Conservation (phyloP, 2,113 vertebrate species). For the Grammomys surdaster region DNA sequence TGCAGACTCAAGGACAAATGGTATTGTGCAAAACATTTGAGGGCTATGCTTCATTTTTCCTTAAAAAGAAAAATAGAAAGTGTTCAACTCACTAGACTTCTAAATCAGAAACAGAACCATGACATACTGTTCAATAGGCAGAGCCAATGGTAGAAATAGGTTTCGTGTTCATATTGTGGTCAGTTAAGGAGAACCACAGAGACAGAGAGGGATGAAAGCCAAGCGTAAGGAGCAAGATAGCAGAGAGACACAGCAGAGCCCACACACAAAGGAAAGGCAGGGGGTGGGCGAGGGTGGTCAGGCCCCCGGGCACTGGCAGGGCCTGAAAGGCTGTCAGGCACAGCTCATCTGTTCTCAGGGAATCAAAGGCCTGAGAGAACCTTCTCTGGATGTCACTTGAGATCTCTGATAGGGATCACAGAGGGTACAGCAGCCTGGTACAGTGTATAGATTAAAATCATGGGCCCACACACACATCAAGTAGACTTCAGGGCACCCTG, state of each 20-base stretch:
- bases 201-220: not conserved
- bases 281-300: not conserved
- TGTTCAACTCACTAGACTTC: constrained; percentile 73
- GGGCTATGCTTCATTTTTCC: constrained; percentile 54
- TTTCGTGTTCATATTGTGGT: constrained; percentile 62
- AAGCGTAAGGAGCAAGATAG: not conserved
- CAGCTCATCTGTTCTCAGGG: not conserved
- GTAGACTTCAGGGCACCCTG: not conserved
- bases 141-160: constrained; percentile 61
- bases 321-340: not conserved
- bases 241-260: not conserved
- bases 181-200: constrained; percentile 36
- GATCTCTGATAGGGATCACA: not conserved
- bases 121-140: constrained; percentile 56
- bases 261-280: not conserved
- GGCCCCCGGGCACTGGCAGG: not conserved
- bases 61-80: constrained; percentile 75
- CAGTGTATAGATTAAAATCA: not conserved
- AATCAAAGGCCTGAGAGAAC: not conserved
- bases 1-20: not conserved
- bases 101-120: constrained; percentile 73
- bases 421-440: not conserved
- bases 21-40: not conserved
- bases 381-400: not conserved
- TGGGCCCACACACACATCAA: not conserved